Conservation (phyloP, 2,888 invertebrate genomes). For the Leptothorax acervorum region DNA sequence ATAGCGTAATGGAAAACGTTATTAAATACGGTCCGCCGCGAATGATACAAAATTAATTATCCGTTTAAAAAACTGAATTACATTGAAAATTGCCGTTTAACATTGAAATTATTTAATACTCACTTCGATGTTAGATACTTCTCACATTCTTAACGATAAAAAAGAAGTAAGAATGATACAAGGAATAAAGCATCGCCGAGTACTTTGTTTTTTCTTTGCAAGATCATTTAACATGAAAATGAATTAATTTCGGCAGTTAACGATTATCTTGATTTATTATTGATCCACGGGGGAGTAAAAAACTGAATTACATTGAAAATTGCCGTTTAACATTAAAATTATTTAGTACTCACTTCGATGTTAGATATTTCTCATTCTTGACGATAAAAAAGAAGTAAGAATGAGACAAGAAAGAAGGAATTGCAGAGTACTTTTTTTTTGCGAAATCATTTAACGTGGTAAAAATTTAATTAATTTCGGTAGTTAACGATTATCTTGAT, state of each 20-base stretch:
- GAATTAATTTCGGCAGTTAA: neutral
- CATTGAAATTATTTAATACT: neutral
- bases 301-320: neutral
- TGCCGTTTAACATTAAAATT: neutral
- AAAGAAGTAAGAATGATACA: neutral
- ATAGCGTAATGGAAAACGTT: slow-evolving; percentile 35
- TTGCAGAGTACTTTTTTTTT: too few species aligned
- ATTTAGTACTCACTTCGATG: neutral
- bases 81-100: neutral
- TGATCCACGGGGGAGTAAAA: neutral
- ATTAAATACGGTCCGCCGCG: slow-evolving; percentile 21
- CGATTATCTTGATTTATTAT: slow-evolving; percentile 27
- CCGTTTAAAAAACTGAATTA: slow-evolving; percentile 9
- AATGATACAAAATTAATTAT: slow-evolving; percentile 37
- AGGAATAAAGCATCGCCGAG: neutral
- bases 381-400: neutral
- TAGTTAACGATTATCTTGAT: slow-evolving; percentile 11
- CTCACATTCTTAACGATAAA: neutral
- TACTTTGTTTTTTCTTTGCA: neutral
- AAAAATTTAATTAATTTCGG: neutral
- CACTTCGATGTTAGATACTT: neutral
- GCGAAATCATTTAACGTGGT: neutral
- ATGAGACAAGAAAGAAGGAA: neutral
- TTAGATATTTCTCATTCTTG: neutral
- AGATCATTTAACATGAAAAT: neutral